phyloP scores from a whole-genome alignment of 2,113 vertebrate genomes.

The Crotalus helleri region DNA sequence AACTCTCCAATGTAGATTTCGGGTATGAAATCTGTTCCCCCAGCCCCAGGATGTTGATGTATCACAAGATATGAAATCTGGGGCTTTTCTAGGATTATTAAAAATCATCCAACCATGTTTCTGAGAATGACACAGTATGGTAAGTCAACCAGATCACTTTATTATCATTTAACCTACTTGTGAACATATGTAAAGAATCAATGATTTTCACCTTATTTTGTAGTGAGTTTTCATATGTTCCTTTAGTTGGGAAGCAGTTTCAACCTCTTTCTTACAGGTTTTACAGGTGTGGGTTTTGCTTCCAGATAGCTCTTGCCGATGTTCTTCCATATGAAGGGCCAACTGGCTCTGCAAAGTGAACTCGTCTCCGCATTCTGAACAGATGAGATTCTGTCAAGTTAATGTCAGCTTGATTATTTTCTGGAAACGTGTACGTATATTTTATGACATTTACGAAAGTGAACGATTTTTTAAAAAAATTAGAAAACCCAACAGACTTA shows the following conservation, averaged over 20 bases:
- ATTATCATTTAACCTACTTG: background rate
- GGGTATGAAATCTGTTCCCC: background rate
- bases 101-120: background rate
- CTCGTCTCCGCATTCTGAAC: constrained; percentile 94
- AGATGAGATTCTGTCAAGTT: constrained; percentile 87
- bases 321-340: constrained; percentile 88
- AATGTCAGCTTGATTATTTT: constrained; percentile 19
- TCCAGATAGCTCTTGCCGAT: constrained; percentile 87
- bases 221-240: constrained; percentile 90
- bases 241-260: constrained; percentile 79
- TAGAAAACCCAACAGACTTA: background rate
- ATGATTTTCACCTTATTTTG: constrained; percentile 81
- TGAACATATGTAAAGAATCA: background rate
- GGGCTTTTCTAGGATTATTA: background rate
- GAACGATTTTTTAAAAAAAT: background rate
- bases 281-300: constrained; percentile 82
- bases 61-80: background rate
- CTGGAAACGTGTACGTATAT: background rate
- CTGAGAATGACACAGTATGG: background rate
- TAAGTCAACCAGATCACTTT: background rate
- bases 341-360: constrained; percentile 96
- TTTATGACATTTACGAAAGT: background rate
- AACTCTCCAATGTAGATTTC: background rate
- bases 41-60: background rate
- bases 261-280: constrained; percentile 86